Evolutionary conservation across 2,113 vertebrate genomes (phyloP).

Genomic region (Phalacrocorax pelagicus): DNA sequence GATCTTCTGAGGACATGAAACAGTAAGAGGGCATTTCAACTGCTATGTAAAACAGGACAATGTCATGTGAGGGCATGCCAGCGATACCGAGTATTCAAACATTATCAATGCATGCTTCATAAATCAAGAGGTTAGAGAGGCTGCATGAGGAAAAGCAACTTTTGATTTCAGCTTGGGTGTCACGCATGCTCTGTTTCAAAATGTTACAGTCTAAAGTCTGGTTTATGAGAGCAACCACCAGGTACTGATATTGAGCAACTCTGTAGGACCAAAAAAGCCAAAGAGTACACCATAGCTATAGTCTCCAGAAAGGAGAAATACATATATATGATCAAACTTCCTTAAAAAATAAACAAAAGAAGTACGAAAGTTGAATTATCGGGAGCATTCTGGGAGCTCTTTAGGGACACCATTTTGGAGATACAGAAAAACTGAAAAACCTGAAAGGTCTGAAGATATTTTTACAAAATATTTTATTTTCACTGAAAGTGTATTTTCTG

Average conservation of each 20-base stretch:
- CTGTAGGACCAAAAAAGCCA: background rate
- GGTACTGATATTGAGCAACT: background rate
- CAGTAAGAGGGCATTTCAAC: background rate
- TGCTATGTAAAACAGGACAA: background rate
- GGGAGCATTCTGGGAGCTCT: background rate
- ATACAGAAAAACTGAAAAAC: background rate
- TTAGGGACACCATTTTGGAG: background rate
- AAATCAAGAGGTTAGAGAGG: background rate
- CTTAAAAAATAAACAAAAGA: background rate
- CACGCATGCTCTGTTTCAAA: accelerated
- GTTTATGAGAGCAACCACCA: background rate
- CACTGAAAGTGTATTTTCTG: background rate
- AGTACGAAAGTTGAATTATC: background rate
- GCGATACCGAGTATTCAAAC: background rate
- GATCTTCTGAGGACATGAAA: background rate
- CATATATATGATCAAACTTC: background rate
- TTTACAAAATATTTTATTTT: background rate
- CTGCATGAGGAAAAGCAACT: background rate
- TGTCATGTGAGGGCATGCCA: background rate
- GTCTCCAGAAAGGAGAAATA: background rate
- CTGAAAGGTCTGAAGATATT: background rate
- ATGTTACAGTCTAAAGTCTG: background rate
- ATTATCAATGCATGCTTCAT: background rate
- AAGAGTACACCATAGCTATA: background rate
- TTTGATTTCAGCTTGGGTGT: background rate